Conservation (phyloP, 2,888 invertebrate species). For the Drosophila emarginata region DNA sequence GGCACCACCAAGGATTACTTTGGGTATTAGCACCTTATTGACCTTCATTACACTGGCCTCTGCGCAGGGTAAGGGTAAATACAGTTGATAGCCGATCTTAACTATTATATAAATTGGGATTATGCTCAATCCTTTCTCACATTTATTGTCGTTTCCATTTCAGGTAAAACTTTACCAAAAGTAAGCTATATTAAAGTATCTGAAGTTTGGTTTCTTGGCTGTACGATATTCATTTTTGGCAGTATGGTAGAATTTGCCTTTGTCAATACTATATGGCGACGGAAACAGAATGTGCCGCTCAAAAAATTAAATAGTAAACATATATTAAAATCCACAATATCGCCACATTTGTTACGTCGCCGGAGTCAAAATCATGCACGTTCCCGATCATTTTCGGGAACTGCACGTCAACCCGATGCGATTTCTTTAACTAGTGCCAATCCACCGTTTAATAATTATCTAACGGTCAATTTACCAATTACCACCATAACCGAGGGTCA, state of each 20-base stretch:
- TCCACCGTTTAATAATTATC: slow-evolving; percentile 88
- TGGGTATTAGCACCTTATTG: slow-evolving; percentile 93
- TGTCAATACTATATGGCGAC: slow-evolving; percentile 93
- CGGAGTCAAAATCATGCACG: slow-evolving; percentile 86
- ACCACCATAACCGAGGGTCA: slow-evolving; percentile 69
- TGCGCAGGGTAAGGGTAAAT: slow-evolving; percentile 84
- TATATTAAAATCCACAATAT: slow-evolving; percentile 91
- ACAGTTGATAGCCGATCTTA: too few species aligned
- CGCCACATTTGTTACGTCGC: slow-evolving; percentile 89
- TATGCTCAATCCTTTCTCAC: too few species aligned
- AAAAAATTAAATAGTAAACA: slow-evolving; percentile 88
- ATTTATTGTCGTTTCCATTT: not conserved
- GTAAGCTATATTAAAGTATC: slow-evolving; percentile 95
- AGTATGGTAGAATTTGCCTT: slow-evolving; percentile 94
- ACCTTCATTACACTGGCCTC: slow-evolving; percentile 94
- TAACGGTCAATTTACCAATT: slow-evolving; percentile 86
- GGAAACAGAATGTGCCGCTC: slow-evolving; percentile 85
- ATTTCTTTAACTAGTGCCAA: slow-evolving; percentile 45
- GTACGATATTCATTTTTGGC: slow-evolving; percentile 92
- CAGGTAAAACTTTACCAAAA: slow-evolving; percentile 90
- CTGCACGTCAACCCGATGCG: slow-evolving; percentile 44
- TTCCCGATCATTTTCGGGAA: slow-evolving; percentile 85
- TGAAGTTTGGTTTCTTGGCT: slow-evolving; percentile 94
- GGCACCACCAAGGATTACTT: slow-evolving; percentile 90
- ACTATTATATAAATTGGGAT: too few species aligned